Evolutionary conservation across 2,113 vertebrate species (phyloP).

Genomic region (Potamarius usumacintae): DNA sequence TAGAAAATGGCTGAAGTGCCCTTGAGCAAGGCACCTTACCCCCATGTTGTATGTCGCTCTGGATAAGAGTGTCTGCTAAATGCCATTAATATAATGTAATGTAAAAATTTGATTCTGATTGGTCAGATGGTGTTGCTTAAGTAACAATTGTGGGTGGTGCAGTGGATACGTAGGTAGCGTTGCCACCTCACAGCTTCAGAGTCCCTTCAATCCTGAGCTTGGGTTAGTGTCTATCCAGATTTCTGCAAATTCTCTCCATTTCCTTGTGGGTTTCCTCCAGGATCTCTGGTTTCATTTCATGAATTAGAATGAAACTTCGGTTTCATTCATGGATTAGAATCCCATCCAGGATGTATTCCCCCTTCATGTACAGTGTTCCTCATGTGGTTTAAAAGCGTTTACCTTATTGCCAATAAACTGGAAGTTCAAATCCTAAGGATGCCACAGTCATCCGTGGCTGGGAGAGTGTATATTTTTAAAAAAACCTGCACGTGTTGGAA

Average conservation of each 20-base stretch:
- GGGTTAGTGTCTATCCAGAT: not conserved
- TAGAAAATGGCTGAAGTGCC: no score
- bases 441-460: not conserved
- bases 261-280: not conserved
- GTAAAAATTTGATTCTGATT: not conserved
- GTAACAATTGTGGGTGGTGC: not conserved
- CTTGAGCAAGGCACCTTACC: no score
- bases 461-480: not conserved
- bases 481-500: not conserved
- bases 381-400: not conserved
- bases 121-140: not conserved
- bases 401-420: not conserved
- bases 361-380: not conserved
- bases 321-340: not conserved
- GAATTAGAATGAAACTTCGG: no score
- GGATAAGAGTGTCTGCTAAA: no score
- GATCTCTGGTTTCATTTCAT: not conserved
- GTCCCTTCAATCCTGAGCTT: not conserved
- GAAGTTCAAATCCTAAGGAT: not conserved
- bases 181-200: not conserved
- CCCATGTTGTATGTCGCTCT: no score
- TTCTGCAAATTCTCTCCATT: not conserved
- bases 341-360: not conserved
- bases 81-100: no score
- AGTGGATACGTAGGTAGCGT: not conserved